Percentiles rank a stretch among this genome's conserved stretches.
phyloP scores from a whole-genome alignment of 2,113 vertebrate genomes.

The Oenanthe oenanthe region DNA sequence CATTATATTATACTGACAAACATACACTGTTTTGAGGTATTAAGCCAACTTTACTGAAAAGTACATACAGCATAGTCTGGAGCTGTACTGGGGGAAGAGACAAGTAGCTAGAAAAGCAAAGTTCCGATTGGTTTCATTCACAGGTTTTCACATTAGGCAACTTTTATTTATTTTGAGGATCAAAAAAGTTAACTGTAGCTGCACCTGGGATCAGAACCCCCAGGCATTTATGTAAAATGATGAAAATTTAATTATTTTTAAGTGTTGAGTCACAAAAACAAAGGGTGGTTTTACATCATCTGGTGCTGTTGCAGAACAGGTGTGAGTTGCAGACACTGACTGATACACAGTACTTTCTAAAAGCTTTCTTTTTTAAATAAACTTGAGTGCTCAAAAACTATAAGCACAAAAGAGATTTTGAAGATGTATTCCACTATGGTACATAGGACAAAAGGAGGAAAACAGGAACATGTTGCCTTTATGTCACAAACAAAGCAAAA shows the following conservation, averaged over 20 bases:
- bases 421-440: neutral
- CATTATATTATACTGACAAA: neutral
- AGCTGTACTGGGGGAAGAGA: neutral
- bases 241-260: neutral
- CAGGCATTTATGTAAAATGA: neutral
- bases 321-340: neutral
- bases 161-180: neutral
- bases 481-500: neutral
- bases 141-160: neutral
- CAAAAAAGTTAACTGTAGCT: neutral
- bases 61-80: neutral
- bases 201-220: neutral
- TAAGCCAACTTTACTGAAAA: neutral
- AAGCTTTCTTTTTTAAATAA: neutral
- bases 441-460: neutral
- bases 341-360: neutral
- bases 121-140: neutral
- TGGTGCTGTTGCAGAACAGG: neutral
- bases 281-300: neutral
- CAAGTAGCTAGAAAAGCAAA: neutral
- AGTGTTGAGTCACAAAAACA: neutral
- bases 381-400: neutral
- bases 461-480: neutral
- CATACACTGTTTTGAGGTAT: neutral
- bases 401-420: neutral